phyloP scores from a whole-genome alignment of 37 sponge, comb jelly and placozoan genomes.

The Spongia lamella region DNA sequence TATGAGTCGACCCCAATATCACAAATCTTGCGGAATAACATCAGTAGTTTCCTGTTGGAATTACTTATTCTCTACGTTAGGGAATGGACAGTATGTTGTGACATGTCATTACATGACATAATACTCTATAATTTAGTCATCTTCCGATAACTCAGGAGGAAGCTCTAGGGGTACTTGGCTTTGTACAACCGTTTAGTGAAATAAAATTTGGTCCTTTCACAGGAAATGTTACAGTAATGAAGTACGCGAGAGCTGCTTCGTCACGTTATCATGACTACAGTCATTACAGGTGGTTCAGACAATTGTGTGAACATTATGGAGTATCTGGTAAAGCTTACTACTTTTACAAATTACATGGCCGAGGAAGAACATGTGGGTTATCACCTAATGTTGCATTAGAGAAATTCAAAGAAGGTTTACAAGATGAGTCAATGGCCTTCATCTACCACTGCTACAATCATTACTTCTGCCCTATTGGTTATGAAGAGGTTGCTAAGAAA shows the following conservation, averaged over 20 bases:
- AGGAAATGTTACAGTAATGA: slow-evolving; percentile 85
- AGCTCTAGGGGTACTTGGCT: slow-evolving; percentile 70
- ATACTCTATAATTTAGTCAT: slow-evolving; percentile 10
- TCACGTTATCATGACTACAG: background rate
- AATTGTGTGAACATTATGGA: slow-evolving; percentile 52
- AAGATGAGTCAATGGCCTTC: slow-evolving; percentile 45
- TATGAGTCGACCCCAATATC: slow-evolving; percentile 85
- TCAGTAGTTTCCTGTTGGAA: slow-evolving; percentile 89
- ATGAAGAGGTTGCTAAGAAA: slow-evolving; percentile 66
- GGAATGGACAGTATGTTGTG: slow-evolving; percentile 61
- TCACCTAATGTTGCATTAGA: slow-evolving; percentile 54
- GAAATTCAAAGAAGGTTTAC: slow-evolving; percentile 70
- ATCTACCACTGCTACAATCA: slow-evolving; percentile 88
- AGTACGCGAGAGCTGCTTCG: slow-evolving; percentile 19
- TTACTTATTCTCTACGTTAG: slow-evolving; percentile 73
- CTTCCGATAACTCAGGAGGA: slow-evolving; percentile 77
- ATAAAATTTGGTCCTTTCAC: slow-evolving; percentile 85
- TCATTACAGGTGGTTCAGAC: slow-evolving; percentile 73
- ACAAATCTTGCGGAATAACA: slow-evolving; percentile 77
- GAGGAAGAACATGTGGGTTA: slow-evolving; percentile 60
- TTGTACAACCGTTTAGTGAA: slow-evolving; percentile 78
- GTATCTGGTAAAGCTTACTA: slow-evolving; percentile 59
- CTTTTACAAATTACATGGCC: slow-evolving; percentile 84
- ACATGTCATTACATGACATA: background rate
- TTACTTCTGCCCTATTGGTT: slow-evolving; percentile 91